Base-by-base conservation (phyloP, 1,140 invertebrate genomes). In the Cydia splendana region DNA sequence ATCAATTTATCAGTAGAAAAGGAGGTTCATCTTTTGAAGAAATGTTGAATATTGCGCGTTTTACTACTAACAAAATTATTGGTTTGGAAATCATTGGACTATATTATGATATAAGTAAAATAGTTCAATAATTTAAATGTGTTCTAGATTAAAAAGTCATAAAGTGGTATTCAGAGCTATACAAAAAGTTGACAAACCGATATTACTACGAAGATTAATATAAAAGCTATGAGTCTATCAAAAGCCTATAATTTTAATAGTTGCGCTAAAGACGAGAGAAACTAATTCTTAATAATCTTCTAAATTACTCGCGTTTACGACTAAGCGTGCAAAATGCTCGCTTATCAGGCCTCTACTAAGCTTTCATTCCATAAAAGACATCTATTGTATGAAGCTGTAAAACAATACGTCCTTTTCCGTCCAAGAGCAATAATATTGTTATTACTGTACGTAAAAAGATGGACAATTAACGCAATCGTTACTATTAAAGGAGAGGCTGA, bases 361-460 rank as follows among this genome's bases (percentile, higher is more conserved):
- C 53, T 57, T 57, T n/a, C 5, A 57, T 18, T 57, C 48, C 48
- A 51, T 51, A 53, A 53, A 53, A 53, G 15, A 9, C 53, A 20
- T 62, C 1, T 20, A 62, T 20, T 20, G n/a, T 20, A 24, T 53
- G 2, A 62, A 62, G n/a, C n/a, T n/a, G 13, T 53, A 18, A n/a
- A 53, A 9, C 9, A 20, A 62, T 18, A 62, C 18, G 18, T 10
- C 57, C 7, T 62, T 62, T 62, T n/a, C 18, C 18, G 20, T 24
- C 57, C 18, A n/a, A 24, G 15, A 62, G 9, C 57, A 62, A 62
- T 62, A 62, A 62, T 62, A 24, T 7, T 62, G 20, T 62, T 62
- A 62, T 62, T 62, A 24, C 57, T 62, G 20, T 62, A 24, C 57
- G 20, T 62, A 62, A 62, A 62, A 62, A 53, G 51, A n/a, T 62